Conservation (phyloP, 2,113 vertebrate genomes). For the Indri indri region DNA sequence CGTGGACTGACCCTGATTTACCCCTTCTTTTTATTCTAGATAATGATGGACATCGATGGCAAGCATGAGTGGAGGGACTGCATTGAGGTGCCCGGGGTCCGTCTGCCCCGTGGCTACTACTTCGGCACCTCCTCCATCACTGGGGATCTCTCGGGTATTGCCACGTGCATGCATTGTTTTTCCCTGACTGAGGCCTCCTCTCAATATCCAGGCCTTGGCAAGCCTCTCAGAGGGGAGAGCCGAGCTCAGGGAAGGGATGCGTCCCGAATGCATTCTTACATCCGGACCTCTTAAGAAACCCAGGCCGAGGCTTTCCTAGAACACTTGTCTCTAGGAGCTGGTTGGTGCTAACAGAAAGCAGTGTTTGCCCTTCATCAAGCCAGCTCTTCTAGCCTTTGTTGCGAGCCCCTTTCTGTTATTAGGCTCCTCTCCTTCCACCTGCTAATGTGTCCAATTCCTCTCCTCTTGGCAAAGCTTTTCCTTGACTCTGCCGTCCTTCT, state of each 20-base stretch:
- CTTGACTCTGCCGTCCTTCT: background rate
- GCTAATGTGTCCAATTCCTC: background rate
- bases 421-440: background rate
- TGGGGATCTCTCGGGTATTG: conserved; percentile 94
- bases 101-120: conserved; percentile 92
- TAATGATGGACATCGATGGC: conserved; percentile 95
- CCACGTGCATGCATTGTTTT: rapidly evolving
- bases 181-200: background rate
- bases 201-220: background rate
- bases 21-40: conserved; percentile 76
- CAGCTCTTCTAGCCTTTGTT: background rate
- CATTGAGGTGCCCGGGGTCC: conserved; percentile 93
- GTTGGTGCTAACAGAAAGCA: background rate
- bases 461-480: background rate
- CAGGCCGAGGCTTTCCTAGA: background rate
- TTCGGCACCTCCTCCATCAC: conserved; percentile 95
- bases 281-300: background rate
- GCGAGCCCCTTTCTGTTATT: background rate
- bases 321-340: background rate
- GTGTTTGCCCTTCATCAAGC: background rate
- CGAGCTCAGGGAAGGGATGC: background rate
- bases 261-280: background rate
- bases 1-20: background rate
- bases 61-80: conserved; percentile 97
- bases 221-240: background rate